A percentile compares a stretch with the other conserved stretches of the same genome.
Evolutionary conservation across 2,888 invertebrate genomes (phyloP).

Genomic region (Zonitis immaculata): DNA sequence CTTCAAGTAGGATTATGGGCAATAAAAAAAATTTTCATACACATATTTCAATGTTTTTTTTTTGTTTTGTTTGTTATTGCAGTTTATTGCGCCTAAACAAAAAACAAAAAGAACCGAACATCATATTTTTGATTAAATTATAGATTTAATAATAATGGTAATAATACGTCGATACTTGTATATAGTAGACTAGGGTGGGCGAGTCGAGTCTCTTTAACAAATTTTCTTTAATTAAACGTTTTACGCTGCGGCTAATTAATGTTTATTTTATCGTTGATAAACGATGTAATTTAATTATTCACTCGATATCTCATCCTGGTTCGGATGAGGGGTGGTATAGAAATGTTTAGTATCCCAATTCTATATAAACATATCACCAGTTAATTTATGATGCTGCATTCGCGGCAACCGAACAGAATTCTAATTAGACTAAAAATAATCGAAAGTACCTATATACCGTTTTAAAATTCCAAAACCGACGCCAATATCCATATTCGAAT

Average conservation of each 20-base stretch:
- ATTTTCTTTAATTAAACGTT: slow-evolving; percentile 33
- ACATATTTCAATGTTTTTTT: too few species aligned
- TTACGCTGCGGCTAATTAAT: slow-evolving; percentile 32
- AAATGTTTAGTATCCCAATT: slow-evolving; percentile 16
- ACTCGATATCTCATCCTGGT: slow-evolving; percentile 28
- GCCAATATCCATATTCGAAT: too few species aligned
- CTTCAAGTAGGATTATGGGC: slow-evolving; percentile 5
- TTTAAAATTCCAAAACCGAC: too few species aligned
- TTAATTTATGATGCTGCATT: slow-evolving; percentile 25
- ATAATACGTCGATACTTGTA: too few species aligned
- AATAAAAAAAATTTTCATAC: slow-evolving; percentile 18
- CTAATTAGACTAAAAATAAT: slow-evolving; percentile 20
- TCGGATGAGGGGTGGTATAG: slow-evolving; percentile 24
- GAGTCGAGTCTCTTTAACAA: slow-evolving; percentile 24
- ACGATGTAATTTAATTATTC: slow-evolving; percentile 33
- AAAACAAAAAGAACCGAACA: too few species aligned
- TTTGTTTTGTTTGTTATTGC: slow-evolving; percentile 17
- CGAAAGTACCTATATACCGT: too few species aligned
- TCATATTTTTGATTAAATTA: too few species aligned
- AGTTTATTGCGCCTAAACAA: too few species aligned
- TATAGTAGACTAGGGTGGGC: too few species aligned
- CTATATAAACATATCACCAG: slow-evolving; percentile 28
- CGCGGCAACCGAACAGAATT: slow-evolving; percentile 19
- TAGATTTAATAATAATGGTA: too few species aligned
- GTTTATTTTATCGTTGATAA: slow-evolving; percentile 35